Evolutionary conservation across 2,888 invertebrate species (phyloP), one percentile per base, ranked within the genome.

Genomic region (Meandrusa payeni): DNA sequence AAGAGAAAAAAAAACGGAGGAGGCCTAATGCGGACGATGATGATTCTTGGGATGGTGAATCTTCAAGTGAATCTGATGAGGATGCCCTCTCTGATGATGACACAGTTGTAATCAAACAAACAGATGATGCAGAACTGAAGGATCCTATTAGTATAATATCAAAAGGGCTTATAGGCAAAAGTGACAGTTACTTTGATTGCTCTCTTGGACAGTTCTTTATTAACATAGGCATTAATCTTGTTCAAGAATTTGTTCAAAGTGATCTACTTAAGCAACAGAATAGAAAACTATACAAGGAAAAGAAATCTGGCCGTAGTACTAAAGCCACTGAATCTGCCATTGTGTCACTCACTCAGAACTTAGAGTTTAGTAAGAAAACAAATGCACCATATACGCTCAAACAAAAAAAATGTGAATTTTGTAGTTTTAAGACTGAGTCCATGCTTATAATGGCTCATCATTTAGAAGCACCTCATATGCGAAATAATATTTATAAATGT

Each of bases 401-500:
- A 57, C 90, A 94, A 79, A 95, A 94, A 65, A 94, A 94, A 68
- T 97, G 97, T 79, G 93, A 95, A 65, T 94, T 94, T 76, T 97
- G 97, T 86, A 95, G 92, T 80, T 97, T 97, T 86, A 95, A 95
- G 80, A 95, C 97, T 0, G 97, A 97, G 75, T 97, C 96, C 1
- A 89, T 92, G 41, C 83, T 96, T 55, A 94, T 94, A 19, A 93
- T 97, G 94, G 92, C 95, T 39, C 94, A 95, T 70, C 97, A 97
- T 77, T 90, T 96, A 70, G 96, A 97, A 78, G 96, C 95, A 39
- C 97, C 97, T 20, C 97, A 97, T 70, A 95, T 97, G 94, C 93
- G 92, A 52, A 95, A 94, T 64, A 94, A 94, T 64, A 91, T 94
- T 47, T 95, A 95, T 76, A 93, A 93, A 71, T 97, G 97, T 81